Base-by-base conservation (phyloP, 2,888 invertebrate genomes). In the Taphrorychus bicolor region DNA sequence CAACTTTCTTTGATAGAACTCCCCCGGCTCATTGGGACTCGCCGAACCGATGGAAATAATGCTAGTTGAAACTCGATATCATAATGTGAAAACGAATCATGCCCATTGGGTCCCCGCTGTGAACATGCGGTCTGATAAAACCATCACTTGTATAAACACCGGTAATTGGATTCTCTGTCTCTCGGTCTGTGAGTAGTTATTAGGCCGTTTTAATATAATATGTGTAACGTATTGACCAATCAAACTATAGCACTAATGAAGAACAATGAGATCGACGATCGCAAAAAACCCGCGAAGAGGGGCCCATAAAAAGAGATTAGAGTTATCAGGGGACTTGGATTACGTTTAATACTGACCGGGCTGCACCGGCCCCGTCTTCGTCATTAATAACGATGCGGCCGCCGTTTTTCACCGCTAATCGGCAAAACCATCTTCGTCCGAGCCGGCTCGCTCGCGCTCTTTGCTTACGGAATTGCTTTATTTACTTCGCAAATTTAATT, bases 381-480 rank as follows among this genome's bases (percentile, higher is more conserved):
- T 42, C 62, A 67, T 67, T 67, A 67, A 67, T 67, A 67, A 62
- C 62, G 62, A 63, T 53, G 59, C 59, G 22, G 32, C 62, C 56
- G 58, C 54, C 45, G 62, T 67, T 67, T 67, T 67, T 67, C 67
- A 67, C 59, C 21, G 53, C 40, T 67, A 67, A 67, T 67, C 67
- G 59, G 59, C 59, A 59, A 48, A 65, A 65, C 59, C 59, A 65
- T 65, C 65, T 65, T 19, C 23, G 58, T 48, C 45, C 49, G 59
- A 48, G 51, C 59, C 59, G 23, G 32, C 59, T 59, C 49, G 18
- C 59, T 59, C 51, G 59, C 42, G 56, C 62, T 62, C 61, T 67
- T 67, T 67, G 61, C 58, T 67, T 67, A 58, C 49, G 21, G 59
- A 62, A 67, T 62, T 67, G 67, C 67, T 67, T 62, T 62, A 67